Evolutionary conservation across 2,113 vertebrate genomes (phyloP).

Genomic region (Phalacrocorax carbo): DNA sequence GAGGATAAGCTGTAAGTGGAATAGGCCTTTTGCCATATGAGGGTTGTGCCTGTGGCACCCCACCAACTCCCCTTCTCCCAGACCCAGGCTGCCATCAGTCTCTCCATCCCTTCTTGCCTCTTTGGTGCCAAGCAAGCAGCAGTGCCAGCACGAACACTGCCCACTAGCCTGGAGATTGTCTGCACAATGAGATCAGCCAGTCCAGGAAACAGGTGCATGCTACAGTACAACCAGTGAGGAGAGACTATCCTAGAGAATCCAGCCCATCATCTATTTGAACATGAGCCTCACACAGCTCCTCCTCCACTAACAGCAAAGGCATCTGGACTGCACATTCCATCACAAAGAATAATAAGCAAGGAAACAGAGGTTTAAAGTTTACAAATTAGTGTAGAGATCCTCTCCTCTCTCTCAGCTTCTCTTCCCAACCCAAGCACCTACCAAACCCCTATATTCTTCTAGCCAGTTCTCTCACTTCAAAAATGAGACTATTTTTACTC

Average conservation of each 20-base stretch:
- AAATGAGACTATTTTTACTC: background rate
- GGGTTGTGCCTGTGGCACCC: background rate
- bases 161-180: background rate
- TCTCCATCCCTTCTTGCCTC: background rate
- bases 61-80: background rate
- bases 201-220: background rate
- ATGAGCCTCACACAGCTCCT: background rate
- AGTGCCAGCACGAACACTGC: background rate
- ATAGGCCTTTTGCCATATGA: background rate
- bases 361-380: background rate
- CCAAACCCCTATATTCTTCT: background rate
- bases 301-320: background rate
- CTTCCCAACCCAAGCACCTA: background rate
- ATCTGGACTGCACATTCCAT: background rate
- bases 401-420: background rate
- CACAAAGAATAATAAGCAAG: background rate
- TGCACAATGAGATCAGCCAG: fast-evolving
- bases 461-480: background rate
- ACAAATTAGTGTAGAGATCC: background rate
- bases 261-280: background rate
- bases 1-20: background rate
- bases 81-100: background rate
- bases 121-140: background rate
- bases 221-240: background rate
- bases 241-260: background rate